Base-by-base conservation (phyloP, 2,113 vertebrate genomes). In the Boulengeromyrus knoepffleri region DNA sequence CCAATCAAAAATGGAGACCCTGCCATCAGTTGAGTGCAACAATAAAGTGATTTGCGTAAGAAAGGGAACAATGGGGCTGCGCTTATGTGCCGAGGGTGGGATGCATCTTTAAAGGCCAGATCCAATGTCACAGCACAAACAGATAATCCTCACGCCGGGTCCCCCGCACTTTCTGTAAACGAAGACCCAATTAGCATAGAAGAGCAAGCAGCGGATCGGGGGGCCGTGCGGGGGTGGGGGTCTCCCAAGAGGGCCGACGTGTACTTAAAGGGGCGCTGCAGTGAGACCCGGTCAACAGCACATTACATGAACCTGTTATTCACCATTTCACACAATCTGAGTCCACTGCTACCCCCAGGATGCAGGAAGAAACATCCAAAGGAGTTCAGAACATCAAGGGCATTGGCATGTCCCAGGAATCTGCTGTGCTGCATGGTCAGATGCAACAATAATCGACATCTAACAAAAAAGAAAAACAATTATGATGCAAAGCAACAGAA, bases 41-140 rank as follows among this genome's bases (percentile, higher is more conserved):
- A 90, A 94, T 94, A 93, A 93, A 93, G 91, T 74, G 87, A 94
- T 95, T 95, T 94, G 88, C 94, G 84, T 94, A 90, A 95, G 94
- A 95, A 95, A 95, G 93, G 70, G 66, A 8, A 86, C 9, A 46
- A 89, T 89, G 87, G 21, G 77, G 1, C 91, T 94, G 95, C 94
- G 95, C 94, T 92, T 92, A 92, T 92, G 92, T 93, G 93, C 91
- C 3, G 17, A 87, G 94, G 94, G 93, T 92, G 94, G 94, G 94
- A 93, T 94, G 93, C 92, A 94, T 95, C 92, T 92, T 89, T 93
- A 95, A 95, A 92, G 94, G 93, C 93, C 91, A 49, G 89, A 91
- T 84, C 52, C 31, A 89, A 85, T 62, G 50, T 42, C 52, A 62
- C 39, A 85, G 49, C 36, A 1, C 89, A 85, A 52, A 52, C 74